Percentiles rank a stretch among this genome's conserved stretches.
Conservation (phyloP, 2,797 vertebrate genomes). For the Ataeniobius toweri region DNA sequence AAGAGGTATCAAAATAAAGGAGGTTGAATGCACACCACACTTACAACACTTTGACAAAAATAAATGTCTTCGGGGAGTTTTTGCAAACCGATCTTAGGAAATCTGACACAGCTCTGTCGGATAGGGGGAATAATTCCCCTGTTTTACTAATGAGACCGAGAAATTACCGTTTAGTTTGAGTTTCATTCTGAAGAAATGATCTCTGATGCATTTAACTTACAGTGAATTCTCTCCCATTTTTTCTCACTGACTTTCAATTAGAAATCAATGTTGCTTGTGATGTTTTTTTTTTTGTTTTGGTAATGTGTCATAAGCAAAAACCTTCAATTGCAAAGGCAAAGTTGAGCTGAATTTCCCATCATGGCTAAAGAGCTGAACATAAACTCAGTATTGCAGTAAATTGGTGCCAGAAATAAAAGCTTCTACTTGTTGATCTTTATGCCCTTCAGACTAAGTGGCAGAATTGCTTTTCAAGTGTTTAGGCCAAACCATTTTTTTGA, state of each 20-base stretch:
- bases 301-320: slow-evolving; percentile 9
- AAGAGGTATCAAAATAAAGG: background rate
- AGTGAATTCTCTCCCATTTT: background rate
- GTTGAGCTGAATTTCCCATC: background rate
- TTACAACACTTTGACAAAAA: background rate
- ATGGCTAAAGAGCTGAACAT: background rate
- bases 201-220: background rate
- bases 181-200: background rate
- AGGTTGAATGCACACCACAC: background rate
- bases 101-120: background rate
- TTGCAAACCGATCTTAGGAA: background rate
- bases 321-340: background rate
- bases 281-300: slow-evolving; percentile 16
- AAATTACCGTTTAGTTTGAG: background rate
- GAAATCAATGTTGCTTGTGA: background rate
- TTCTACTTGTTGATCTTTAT: background rate
- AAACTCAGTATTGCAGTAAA: background rate
- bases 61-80: background rate
- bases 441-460: background rate
- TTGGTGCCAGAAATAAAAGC: slow-evolving; percentile 1
- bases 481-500: background rate
- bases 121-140: background rate
- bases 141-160: background rate
- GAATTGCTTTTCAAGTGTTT: slow-evolving; percentile 3
- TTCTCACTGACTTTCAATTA: background rate